phyloP scores from a whole-genome alignment of 1,140 invertebrate species.

The Drosophila suzukii region DNA sequence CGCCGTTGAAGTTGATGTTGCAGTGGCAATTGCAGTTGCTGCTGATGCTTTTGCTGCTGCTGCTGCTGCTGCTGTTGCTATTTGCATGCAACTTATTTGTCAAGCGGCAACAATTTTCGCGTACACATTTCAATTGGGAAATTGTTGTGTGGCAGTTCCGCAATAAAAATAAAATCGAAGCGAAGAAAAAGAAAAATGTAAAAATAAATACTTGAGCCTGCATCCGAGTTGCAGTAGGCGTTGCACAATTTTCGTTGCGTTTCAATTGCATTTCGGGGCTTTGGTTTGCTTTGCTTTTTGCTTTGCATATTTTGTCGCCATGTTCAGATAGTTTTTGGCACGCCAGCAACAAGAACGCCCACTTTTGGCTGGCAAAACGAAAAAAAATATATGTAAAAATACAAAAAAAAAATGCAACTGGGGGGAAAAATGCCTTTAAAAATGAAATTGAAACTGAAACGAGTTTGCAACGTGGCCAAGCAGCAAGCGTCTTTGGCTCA shows the following conservation, averaged over 20 bases:
- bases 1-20: conserved; percentile 28
- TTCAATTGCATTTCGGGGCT: conserved; percentile 71
- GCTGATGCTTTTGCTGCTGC: conserved; percentile 15
- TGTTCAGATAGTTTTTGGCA: conserved; percentile 66
- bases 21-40: conserved; percentile 43
- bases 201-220: conserved; percentile 39
- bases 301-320: conserved; percentile 77
- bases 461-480: conserved; percentile 55
- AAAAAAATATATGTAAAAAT: background rate
- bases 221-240: conserved; percentile 60
- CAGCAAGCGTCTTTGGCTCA: conserved; percentile 32
- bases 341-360: conserved; percentile 63
- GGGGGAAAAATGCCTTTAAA: conserved; percentile 63
- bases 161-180: conserved; percentile 52
- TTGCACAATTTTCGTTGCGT: conserved; percentile 73
- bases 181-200: conserved; percentile 3
- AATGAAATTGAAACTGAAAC: conserved; percentile 81
- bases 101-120: conserved; percentile 73
- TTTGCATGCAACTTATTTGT: conserved; percentile 81
- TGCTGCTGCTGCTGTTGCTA: conserved; percentile 30
- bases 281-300: conserved; percentile 4
- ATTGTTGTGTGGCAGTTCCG: conserved; percentile 69
- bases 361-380: conserved; percentile 33
- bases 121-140: conserved; percentile 80
- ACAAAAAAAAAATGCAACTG: background rate